Conservation (phyloP, 2,797 vertebrate species). For the Falco berigora region DNA sequence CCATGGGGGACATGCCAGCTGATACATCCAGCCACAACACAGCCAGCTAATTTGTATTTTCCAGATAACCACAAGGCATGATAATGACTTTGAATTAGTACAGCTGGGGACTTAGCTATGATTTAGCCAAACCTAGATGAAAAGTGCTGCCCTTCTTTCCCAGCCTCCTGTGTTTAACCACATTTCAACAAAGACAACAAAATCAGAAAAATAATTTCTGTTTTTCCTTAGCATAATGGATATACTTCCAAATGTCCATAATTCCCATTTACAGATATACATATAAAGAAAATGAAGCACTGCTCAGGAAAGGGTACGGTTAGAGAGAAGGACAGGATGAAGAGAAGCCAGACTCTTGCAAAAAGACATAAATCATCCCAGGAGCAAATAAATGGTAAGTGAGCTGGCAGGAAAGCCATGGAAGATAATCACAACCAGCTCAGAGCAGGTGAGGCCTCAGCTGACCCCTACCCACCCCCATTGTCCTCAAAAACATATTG, state of each 20-base stretch:
- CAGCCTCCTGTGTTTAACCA: background rate
- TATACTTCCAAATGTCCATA: background rate
- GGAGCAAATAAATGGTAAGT: background rate
- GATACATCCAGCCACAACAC: background rate
- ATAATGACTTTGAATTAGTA: background rate
- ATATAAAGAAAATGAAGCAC: background rate
- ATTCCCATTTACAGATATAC: background rate
- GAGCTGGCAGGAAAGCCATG: background rate
- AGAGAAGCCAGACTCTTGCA: background rate
- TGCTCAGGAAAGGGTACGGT: background rate
- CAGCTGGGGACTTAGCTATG: background rate
- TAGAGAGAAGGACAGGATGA: background rate
- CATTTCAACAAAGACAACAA: background rate
- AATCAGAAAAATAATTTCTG: background rate
- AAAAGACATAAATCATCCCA: background rate
- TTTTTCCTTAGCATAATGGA: background rate
- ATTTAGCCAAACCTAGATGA: background rate
- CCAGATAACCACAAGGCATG: background rate
- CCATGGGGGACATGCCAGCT: background rate
- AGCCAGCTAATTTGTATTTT: background rate
- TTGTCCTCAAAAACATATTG: background rate
- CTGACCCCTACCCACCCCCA: background rate
- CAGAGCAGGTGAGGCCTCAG: background rate
- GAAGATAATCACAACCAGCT: background rate
- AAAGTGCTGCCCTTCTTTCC: background rate